A percentile compares a stretch with the other conserved stretches of the same genome.
phyloP scores from a whole-genome alignment of 2,888 invertebrate genomes.

The Neoaliturus tenellus region DNA sequence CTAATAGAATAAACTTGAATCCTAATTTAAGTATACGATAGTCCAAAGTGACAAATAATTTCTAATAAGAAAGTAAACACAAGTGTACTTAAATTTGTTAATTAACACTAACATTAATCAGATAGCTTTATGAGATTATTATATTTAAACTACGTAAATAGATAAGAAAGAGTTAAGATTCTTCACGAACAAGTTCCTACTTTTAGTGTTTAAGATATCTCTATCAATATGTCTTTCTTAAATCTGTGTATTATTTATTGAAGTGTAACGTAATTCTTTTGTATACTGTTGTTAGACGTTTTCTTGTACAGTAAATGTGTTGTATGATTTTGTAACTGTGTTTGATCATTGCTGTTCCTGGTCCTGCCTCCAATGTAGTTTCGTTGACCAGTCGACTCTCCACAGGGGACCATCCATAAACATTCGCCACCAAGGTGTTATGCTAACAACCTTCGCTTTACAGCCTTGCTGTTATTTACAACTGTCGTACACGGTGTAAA shows the following conservation, averaged over 20 bases:
- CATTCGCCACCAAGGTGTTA: constrained; percentile 1
- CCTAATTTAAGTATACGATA: too few relatives aligned
- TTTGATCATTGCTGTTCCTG: not conserved
- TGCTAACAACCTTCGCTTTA: constrained; percentile 13
- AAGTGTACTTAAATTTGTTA: too few relatives aligned
- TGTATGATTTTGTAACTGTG: not conserved
- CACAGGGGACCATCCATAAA: not conserved
- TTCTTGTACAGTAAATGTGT: constrained; percentile 12
- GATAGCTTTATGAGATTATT: not conserved
- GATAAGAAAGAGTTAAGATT: not conserved
- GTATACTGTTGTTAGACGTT: constrained; percentile 4
- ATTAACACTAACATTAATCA: too few relatives aligned
- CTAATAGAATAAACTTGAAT: too few relatives aligned
- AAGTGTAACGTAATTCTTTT: not conserved
- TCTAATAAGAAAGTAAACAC: too few relatives aligned
- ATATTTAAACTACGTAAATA: not conserved
- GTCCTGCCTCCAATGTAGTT: not conserved
- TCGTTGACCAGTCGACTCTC: not conserved
- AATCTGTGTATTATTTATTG: constrained; percentile 29
- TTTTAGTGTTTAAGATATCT: not conserved
- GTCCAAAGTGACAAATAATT: too few relatives aligned
- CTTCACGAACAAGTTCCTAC: constrained; percentile 13
- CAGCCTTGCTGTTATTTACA: constrained; percentile 16
- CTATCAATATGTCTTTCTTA: constrained; percentile 25
- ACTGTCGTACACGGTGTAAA: not conserved